Percentiles rank a stretch among this genome's conserved stretches.
Evolutionary conservation across 2,113 vertebrate species (phyloP).

Genomic region (Crotalus viridis): DNA sequence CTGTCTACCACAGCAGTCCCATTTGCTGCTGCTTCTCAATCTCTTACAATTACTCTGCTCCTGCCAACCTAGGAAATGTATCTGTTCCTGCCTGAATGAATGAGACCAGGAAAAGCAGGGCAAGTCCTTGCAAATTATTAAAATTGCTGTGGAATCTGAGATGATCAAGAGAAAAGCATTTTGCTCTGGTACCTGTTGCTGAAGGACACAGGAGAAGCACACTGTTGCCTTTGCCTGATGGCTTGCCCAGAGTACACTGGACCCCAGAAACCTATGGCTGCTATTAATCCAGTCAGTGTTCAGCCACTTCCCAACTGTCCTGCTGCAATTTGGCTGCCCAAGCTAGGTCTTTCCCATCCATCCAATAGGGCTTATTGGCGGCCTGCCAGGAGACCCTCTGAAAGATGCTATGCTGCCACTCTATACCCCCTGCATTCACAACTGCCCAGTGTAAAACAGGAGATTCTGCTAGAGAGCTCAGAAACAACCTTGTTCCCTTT

Average conservation of each 20-base stretch:
- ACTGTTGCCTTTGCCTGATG: background rate
- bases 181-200: background rate
- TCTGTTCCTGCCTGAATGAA: background rate
- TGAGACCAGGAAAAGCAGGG: background rate
- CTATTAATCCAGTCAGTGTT: background rate
- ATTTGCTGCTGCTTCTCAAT: background rate
- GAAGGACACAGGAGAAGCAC: background rate
- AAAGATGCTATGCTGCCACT: background rate
- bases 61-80: background rate
- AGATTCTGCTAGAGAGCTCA: background rate
- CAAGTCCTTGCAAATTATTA: background rate
- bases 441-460: background rate
- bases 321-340: background rate
- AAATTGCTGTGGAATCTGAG: background rate
- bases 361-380: background rate
- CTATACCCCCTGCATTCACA: background rate
- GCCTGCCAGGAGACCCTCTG: background rate
- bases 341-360: background rate
- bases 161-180: background rate
- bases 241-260: background rate
- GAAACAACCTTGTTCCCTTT: background rate
- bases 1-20: background rate
- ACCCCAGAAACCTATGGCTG: background rate
- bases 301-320: background rate
- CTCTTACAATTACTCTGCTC: background rate